Evolutionary conservation across 2,888 invertebrate species (phyloP), one percentile per base, ranked within the genome.

Genomic region (Noctua fimbriata): DNA sequence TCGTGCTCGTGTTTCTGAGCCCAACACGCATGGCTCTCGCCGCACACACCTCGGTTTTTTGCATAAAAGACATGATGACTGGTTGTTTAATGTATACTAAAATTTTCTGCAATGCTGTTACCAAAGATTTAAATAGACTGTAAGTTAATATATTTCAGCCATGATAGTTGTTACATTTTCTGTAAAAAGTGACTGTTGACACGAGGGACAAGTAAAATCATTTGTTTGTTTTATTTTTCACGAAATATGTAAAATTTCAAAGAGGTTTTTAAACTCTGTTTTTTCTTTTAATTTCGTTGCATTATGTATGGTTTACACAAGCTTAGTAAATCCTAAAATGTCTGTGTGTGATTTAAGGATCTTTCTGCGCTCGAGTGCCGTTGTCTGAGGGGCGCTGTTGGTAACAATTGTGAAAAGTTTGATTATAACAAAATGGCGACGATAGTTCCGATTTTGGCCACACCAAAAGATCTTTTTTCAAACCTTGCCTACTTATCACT

Each of bases 51-150:
- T 78, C 32, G 24, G n/a, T 12, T 16, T 21, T 81, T 21, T 21
- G 47, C 9, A 83, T 12, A 16, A 28, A 32, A 66, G 60, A 60
- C 83, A 81, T 81, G 36, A 24, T 67, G 44, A 47, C 49, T 32
- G 14, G 12, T 14, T 9, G 1, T 44, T 9, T n/a, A 24, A 44
- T 44, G 18, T 73, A 7, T 16, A 32, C 12, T 10, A n/a, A 47
- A 73, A 28, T 24, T 69, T 73, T 16, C 24, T 65, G 44, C 4
- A 49, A 65, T 28, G 47, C 3, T 58, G 14, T 55, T n/a, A 44
- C n/a, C 3, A 16, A 36, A 36, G 12, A 24, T 21, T 36, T 21
- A 36, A 10, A 10, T 12, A 24, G 4, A 10, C 7, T 12, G 12
- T 60, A 24, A 12, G 6, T 66, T 66, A 6, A 12, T 5, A 66